Conservation (phyloP, 2,113 vertebrate genomes). For the Mobula hypostoma region DNA sequence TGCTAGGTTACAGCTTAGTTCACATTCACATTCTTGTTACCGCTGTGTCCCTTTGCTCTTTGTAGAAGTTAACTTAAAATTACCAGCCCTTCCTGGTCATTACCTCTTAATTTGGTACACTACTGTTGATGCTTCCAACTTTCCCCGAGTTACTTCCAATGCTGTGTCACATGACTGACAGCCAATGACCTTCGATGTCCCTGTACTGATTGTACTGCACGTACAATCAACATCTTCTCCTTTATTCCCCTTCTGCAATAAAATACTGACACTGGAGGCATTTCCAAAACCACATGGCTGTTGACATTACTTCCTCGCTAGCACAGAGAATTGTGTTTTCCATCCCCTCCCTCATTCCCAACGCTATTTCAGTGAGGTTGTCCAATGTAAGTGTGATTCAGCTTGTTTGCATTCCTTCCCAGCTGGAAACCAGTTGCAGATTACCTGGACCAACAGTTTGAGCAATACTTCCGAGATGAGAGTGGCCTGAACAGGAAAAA, state of each 20-base stretch:
- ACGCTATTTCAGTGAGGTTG: background rate
- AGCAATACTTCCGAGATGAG: constrained; percentile 97
- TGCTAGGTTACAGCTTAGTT: background rate
- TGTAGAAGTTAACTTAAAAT: background rate
- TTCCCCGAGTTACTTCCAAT: too few species aligned
- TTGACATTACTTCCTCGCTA: background rate
- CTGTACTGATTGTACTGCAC: too few species aligned
- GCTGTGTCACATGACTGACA: background rate
- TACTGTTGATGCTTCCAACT: background rate
- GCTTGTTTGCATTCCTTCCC: constrained; percentile 19
- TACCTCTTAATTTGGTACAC: background rate
- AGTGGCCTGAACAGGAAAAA: constrained; percentile 96
- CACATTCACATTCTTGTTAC: background rate
- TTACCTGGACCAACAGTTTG: constrained; percentile 96
- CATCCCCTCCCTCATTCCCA: background rate
- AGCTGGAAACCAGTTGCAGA: constrained; percentile 94
- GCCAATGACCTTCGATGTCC: background rate
- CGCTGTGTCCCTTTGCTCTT: background rate
- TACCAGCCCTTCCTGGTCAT: background rate
- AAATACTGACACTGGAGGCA: background rate
- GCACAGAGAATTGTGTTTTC: background rate
- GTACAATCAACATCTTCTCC: background rate
- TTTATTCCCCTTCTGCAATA: background rate
- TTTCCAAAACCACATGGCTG: background rate
- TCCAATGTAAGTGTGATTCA: background rate